Base-by-base conservation (phyloP, 1,140 invertebrate species). In the Papilio polyxenes region DNA sequence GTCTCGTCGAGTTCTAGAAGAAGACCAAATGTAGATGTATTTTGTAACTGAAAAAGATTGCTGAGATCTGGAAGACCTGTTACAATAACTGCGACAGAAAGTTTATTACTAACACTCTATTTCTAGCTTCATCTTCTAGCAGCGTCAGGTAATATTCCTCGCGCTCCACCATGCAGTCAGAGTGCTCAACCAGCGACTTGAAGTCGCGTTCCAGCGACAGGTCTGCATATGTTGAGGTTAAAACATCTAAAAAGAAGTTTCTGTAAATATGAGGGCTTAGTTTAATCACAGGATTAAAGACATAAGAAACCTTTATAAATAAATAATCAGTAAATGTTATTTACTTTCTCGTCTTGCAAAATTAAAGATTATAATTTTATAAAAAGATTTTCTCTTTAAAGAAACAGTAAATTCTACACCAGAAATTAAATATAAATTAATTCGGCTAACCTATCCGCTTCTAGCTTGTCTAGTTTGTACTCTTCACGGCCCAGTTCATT, bases 381-480 rank as follows among this genome's bases (percentile, higher is more conserved):
- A 31, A 31, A 31, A 1, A 31, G 23, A 31, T 31, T 31, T 31
- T 31, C 23, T 31, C 23, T 31, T 31, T 31, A 31, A 31, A 31
- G 23, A 31, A 31, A 31, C 23, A 31, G 23, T 31, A 31, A 31
- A 31, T 31, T 31, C 23, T 31, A 31, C 23, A 31, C 23, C 23
- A 31, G 23, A 31, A 31, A 31, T 31, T 31, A 44, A 44, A 44
- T 44, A 44, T 44, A 44, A 44, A 44, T 44, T 51, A 17, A 59
- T 20, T 20, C 53, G 49, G 53, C 48, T 75, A 51, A 88, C 89
- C 89, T 85, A 48, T 90, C 89, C 53, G 83, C 81, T 53, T 87
- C 84, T 11, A 90, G 75, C 76, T 90, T 90, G 10, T 86, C 81
- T 48, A 90, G 44, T 31, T 87, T 89, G 65, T 89, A 88, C 53